Conservation (phyloP, 2,113 vertebrate genomes). For the Alces alces region DNA sequence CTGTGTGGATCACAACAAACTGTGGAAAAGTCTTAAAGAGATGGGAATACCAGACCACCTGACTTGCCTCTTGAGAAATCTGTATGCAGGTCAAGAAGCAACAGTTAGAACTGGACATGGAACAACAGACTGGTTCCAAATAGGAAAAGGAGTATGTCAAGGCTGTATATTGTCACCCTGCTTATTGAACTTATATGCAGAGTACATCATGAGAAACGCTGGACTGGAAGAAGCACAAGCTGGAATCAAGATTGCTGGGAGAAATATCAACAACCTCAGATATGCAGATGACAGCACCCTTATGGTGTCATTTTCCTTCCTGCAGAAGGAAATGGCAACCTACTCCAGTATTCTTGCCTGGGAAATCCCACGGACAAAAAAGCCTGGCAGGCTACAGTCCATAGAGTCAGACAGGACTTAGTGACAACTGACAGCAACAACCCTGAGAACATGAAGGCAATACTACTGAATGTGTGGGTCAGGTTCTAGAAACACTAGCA, state of each 20-base stretch:
- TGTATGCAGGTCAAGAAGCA: neutral
- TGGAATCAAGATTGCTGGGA: neutral
- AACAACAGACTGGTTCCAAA: neutral
- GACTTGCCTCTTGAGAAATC: neutral
- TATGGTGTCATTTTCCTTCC: neutral
- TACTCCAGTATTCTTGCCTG: neutral
- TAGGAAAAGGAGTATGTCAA: fast-evolving
- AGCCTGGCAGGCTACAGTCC: neutral
- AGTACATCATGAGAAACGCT: neutral
- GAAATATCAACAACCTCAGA: neutral
- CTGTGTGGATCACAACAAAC: neutral
- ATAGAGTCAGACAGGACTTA: neutral
- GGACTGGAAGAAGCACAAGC: fast-evolving
- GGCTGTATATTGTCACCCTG: neutral
- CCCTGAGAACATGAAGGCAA: neutral
- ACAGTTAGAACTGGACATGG: neutral
- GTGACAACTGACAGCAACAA: neutral
- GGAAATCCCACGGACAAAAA: neutral
- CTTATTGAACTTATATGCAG: neutral
- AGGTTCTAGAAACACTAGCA: neutral
- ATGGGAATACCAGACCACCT: neutral
- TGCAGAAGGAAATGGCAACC: neutral
- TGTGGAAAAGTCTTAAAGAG: neutral
- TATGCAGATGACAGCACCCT: neutral
- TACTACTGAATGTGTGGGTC: neutral